A percentile compares a stretch with the other conserved stretches of the same genome.
Evolutionary conservation across 2,113 vertebrate genomes (phyloP).

Genomic region (Pluvianellus socialis): DNA sequence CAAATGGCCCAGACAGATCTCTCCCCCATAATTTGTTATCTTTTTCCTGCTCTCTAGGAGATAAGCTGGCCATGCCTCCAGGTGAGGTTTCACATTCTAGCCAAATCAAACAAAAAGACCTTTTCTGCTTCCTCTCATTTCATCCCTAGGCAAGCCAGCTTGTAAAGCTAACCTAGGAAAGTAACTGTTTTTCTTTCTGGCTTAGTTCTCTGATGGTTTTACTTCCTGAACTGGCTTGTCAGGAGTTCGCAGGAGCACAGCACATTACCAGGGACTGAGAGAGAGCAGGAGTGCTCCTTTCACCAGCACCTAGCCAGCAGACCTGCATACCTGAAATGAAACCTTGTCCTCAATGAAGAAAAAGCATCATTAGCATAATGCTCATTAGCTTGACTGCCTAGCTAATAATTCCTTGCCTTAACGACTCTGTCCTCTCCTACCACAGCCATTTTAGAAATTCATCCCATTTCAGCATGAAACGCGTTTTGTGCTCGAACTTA

Average conservation of each 20-base stretch:
- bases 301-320: not conserved
- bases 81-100: not conserved
- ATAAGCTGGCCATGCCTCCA: not conserved
- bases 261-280: not conserved
- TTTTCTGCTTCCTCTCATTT: not conserved
- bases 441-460: not conserved
- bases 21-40: not conserved
- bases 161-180: not conserved
- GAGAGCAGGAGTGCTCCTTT: not conserved
- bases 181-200: not conserved
- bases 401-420: not conserved
- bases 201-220: not conserved
- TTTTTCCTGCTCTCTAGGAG: not conserved
- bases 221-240: not conserved
- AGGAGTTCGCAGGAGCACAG: fast-evolving
- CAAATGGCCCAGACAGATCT: not conserved
- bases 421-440: not conserved
- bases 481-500: not conserved
- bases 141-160: not conserved
- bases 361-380: not conserved
- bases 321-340: not conserved
- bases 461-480: not conserved
- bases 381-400: not conserved
- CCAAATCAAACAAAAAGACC: not conserved
- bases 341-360: not conserved